A percentile compares a stretch with the other conserved stretches of the same genome.
phyloP scores from a whole-genome alignment of 1,140 invertebrate genomes.

The Pseudoatta argentina region DNA sequence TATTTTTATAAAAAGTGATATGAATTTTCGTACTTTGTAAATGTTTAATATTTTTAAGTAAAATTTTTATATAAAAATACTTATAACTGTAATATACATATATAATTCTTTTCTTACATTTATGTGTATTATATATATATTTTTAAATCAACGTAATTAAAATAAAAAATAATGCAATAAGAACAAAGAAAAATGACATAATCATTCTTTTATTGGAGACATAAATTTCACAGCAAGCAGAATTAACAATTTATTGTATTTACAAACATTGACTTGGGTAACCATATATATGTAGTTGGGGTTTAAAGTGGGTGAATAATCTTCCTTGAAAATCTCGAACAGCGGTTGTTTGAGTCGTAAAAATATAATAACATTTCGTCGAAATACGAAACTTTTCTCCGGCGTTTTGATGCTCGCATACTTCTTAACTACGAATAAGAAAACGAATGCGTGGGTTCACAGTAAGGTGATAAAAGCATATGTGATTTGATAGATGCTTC shows the following conservation, averaged over 20 bases:
- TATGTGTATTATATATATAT: too few species aligned
- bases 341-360: slow-evolving; percentile 31
- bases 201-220: slow-evolving; percentile 8
- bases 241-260: slow-evolving; percentile 32
- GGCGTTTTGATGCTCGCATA: not conserved
- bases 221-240: slow-evolving; percentile 19
- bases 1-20: not conserved
- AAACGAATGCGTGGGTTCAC: slow-evolving; percentile 59
- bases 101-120: not conserved
- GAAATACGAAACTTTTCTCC: slow-evolving; percentile 38
- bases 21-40: not conserved
- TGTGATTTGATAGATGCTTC: slow-evolving; percentile 53
- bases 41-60: not conserved
- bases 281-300: slow-evolving; percentile 6
- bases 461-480: slow-evolving; percentile 63
- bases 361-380: slow-evolving; percentile 48
- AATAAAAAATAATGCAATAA: not conserved
- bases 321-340: slow-evolving; percentile 9
- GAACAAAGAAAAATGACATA: not conserved
- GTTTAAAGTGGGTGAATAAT: slow-evolving; percentile 28
- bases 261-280: not conserved
- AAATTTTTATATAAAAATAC: not conserved
- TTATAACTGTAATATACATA: not conserved
- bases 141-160: not conserved
- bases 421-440: slow-evolving; percentile 25